Evolutionary conservation across 2,113 vertebrate species (phyloP).

Genomic region (Larimichthys polyactis): DNA sequence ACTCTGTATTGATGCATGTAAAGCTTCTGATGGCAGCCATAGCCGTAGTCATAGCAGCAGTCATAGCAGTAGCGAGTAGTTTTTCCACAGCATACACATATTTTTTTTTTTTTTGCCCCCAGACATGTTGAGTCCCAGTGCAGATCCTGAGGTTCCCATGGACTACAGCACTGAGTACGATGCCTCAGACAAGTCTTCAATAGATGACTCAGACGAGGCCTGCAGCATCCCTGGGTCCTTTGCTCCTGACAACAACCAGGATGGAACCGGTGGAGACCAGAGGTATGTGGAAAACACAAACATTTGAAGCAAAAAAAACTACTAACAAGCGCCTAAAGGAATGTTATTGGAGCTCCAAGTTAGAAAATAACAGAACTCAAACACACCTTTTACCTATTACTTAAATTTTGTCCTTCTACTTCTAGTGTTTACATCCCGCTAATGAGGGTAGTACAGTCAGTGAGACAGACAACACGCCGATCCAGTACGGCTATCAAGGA

Average conservation of each 20-base stretch:
- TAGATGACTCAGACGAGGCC: conserved; percentile 88
- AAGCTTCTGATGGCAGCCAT: neutral
- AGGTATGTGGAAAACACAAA: conserved; percentile 75
- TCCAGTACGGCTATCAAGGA: conserved; percentile 91
- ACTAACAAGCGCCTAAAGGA: neutral
- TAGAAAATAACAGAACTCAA: neutral
- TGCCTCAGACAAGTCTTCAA: conserved; percentile 86
- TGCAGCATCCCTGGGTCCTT: conserved; percentile 89
- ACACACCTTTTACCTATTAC: neutral
- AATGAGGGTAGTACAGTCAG: conserved; percentile 93
- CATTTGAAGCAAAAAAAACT: neutral
- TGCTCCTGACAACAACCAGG: conserved; percentile 88
- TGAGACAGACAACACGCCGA: conserved; percentile 91
- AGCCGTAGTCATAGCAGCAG: neutral
- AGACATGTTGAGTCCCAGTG: conserved; percentile 84
- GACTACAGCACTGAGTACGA: conserved; percentile 88
- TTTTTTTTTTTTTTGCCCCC: neutral
- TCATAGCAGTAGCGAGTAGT: neutral
- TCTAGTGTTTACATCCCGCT: conserved; percentile 89
- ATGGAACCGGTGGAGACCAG: conserved; percentile 84
- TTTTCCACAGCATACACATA: neutral
- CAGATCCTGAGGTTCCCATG: conserved; percentile 88
- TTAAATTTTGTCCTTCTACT: neutral
- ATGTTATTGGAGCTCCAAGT: neutral
- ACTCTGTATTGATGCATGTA: conserved; percentile 18